phyloP scores from a whole-genome alignment of 2,113 vertebrate genomes.

The Ochotona curzoniae region DNA sequence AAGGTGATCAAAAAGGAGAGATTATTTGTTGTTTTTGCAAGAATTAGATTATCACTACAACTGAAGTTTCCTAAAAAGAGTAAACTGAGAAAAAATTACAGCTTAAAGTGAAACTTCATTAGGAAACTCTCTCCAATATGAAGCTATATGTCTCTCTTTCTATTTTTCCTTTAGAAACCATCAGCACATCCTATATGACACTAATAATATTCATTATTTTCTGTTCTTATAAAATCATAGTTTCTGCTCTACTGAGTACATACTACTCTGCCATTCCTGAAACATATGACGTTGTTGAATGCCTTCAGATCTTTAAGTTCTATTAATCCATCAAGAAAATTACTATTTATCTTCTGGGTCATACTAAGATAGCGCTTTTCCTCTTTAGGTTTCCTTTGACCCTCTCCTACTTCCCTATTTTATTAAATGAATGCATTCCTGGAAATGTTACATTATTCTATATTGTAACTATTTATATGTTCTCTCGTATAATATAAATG shows the following conservation, averaged over 20 bases:
- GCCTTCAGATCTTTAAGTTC: conserved; percentile 12
- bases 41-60: background rate
- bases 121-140: conserved; percentile 44
- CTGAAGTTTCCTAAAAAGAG: background rate
- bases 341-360: background rate
- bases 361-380: conserved; percentile 9
- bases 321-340: conserved; percentile 14
- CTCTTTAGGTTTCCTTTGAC: conserved; percentile 15
- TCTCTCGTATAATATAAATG: background rate
- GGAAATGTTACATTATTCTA: background rate
- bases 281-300: background rate
- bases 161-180: background rate
- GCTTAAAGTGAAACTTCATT: conserved; percentile 12
- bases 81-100: background rate
- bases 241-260: conserved; percentile 29
- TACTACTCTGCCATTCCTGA: background rate
- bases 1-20: conserved; percentile 9
- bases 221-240: background rate
- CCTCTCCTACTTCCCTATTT: background rate
- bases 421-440: background rate
- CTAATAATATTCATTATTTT: background rate
- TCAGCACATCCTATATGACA: background rate
- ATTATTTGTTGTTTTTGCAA: conserved; percentile 40
- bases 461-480: background rate
- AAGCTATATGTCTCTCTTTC: background rate